Evolutionary conservation across 2,888 invertebrate species (phyloP).

Genomic region (Pelosia muscerda): DNA sequence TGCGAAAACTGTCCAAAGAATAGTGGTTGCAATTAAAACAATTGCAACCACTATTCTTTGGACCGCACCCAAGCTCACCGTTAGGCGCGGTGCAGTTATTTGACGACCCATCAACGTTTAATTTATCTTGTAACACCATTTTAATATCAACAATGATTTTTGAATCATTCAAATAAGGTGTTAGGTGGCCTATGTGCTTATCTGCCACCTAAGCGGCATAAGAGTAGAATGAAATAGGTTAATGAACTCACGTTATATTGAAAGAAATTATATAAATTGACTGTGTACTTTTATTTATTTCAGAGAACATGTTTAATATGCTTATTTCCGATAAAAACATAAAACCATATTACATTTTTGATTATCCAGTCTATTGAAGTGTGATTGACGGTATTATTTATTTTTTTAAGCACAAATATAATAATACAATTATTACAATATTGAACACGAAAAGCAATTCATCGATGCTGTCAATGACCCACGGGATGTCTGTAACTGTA

Average conservation of each 20-base stretch:
- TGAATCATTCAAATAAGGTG: too few relatives aligned
- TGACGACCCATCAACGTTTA: too few relatives aligned
- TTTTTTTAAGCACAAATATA: not conserved
- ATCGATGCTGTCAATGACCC: constrained; percentile 25
- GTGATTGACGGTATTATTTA: not conserved
- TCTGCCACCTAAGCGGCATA: too few relatives aligned
- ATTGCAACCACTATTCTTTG: too few relatives aligned
- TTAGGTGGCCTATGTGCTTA: too few relatives aligned
- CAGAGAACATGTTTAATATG: not conserved
- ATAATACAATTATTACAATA: not conserved
- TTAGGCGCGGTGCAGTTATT: too few relatives aligned
- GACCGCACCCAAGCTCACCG: too few relatives aligned
- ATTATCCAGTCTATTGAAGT: constrained; percentile 1
- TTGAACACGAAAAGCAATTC: not conserved
- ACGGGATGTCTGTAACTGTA: constrained; percentile 17
- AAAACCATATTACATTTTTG: not conserved
- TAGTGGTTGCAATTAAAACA: too few relatives aligned
- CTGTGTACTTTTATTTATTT: not conserved
- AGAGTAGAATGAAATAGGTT: too few relatives aligned
- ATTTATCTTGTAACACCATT: too few relatives aligned
- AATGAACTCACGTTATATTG: not conserved
- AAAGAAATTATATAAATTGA: not conserved
- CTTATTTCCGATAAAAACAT: not conserved
- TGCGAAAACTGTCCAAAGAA: too few relatives aligned
- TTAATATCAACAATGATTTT: too few relatives aligned